Conservation (phyloP, 2,797 vertebrate genomes). For the Rhinophrynus dorsalis region DNA sequence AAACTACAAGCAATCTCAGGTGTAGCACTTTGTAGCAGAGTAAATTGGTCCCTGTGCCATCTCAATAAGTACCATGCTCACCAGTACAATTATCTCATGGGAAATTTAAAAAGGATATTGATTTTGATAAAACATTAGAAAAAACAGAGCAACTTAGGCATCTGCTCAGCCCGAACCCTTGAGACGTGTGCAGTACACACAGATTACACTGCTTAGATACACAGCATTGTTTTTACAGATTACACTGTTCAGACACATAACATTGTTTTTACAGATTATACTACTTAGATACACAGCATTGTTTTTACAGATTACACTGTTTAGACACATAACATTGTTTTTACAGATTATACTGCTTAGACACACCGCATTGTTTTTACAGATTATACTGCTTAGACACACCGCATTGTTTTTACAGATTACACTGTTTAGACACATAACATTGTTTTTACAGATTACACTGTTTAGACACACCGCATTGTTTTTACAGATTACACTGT, state of each 20-base stretch:
- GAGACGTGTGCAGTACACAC: background rate
- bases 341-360: background rate
- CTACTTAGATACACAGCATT: background rate
- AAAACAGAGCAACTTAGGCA: slow-evolving; percentile 24
- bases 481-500: background rate
- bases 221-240: background rate
- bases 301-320: background rate
- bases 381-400: slow-evolving; percentile 1
- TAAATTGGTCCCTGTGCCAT: background rate
- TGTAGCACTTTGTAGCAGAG: background rate
- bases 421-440: background rate
- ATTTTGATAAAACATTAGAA: slow-evolving; percentile 16
- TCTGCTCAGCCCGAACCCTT: slow-evolving; percentile 6
- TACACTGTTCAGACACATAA: background rate
- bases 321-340: background rate
- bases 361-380: background rate
- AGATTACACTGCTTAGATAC: slow-evolving; percentile 1
- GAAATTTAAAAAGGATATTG: slow-evolving; percentile 42
- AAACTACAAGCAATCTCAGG: background rate
- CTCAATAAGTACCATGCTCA: background rate
- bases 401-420: background rate
- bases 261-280: slow-evolving; percentile 2
- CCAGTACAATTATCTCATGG: slow-evolving; percentile 11
- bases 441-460: slow-evolving; percentile 2
- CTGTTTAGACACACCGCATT: background rate